Evolutionary conservation across 2,113 vertebrate genomes (phyloP), one percentile per base, ranked within the genome.

Genomic region (Apeltes quadracus): DNA sequence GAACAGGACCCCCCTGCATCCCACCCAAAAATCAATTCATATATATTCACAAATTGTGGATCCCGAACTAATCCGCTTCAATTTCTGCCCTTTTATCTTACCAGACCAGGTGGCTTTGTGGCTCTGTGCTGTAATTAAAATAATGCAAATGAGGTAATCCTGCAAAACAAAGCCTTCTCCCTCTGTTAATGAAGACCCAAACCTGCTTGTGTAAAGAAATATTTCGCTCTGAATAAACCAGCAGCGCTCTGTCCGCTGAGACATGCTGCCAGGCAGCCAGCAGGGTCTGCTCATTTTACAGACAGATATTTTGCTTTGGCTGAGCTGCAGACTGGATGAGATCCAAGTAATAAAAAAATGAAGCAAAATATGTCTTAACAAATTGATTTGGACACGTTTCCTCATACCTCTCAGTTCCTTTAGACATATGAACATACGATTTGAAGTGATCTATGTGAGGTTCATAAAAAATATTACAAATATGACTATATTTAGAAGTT

Each of bases 81-180:
- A 58, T 79, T 81, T 81, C 69, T 57, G n/a, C 22, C 25, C 64
- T 76, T 90, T 90, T 92, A 92, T 92, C 90, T 87, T 81, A 61
- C 56, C 56, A 48, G 87, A 88, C 84, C 92, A 93, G 88, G 90
- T 91, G 90, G 87, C 82, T 87, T 86, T 83, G 83, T 88, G 77
- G 57, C 68, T 78, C 58, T 81, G 29, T 25, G 69, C 78, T 67
- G 77, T 93, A 91, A 93, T 92, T 92, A 92, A 84, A 91, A 92
- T 85, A 86, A 93, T 92, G 92, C 91, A 90, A 93, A 93, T 91
- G 12, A 23, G 23, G 32, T 89, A 90, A 90, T 88, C 86, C 81
- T 78, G 64, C 88, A 81, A 87, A 74, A 85, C 63, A 90, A 91
- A 85, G 81, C 87, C 67, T 79, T 61, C 54, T 67, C 79, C 77